Base-by-base conservation (phyloP, 2,888 invertebrate species). In the Brachypalpus laphriformis region DNA sequence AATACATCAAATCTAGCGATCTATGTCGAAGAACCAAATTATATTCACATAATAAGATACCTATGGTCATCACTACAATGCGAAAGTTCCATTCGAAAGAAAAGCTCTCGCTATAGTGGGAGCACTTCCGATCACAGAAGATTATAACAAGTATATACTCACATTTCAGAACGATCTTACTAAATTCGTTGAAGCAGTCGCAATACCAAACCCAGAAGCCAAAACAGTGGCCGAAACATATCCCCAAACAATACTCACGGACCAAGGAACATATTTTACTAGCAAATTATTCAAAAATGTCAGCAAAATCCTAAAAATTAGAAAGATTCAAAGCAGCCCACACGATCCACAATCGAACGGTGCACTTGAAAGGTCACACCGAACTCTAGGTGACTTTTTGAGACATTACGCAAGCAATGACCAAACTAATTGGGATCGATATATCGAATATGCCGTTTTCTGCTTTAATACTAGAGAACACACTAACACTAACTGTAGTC, bases 21-120 rank as follows among this genome's bases (percentile, higher is more conserved):
- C 5, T 5, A 25, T 25, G 25, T 25, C 25, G 5, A 25, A 25
- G 5, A 5, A 31, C 2, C 8, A 31, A 31, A 31, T 8, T 31
- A 8, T 31, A 31, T 31, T 31, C 56, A 25, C 31, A 42, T n/a
- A 63, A 47, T n/a, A 75, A 65, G 18, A 37, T 47, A 40, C 68
- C 78, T 9, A 83, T 70, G 78, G 22, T 40, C 7, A 78, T 74
- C 16, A 74, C 74, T 6, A 40, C 56, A 3, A 83, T 56, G 14
- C 49, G 34, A 37, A 65, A 65, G 11, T 18, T 25, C 51, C 37
- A 25, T 51, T 66, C 40, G 66, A 66, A 66, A 51, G 66, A 40
- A 51, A 14, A 66, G 42, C 22, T 22, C 31, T 40, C 9, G 22
- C 34, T 65, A 65, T 65, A 31, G 47, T 49, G 45, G 56, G 56